Conservation (phyloP, 2,113 vertebrate species). For the Ciconia boyciana region DNA sequence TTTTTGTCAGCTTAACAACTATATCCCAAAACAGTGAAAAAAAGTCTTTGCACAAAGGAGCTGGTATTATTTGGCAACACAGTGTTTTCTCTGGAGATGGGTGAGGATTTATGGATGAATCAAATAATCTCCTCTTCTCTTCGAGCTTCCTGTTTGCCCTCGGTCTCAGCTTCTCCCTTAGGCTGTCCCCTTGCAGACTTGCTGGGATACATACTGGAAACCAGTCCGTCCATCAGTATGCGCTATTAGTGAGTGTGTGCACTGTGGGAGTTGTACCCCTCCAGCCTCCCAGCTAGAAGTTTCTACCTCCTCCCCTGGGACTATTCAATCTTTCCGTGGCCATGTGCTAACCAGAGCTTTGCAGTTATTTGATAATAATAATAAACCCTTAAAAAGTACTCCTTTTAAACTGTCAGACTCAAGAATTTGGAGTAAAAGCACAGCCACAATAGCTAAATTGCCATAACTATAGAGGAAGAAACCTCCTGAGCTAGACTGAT, state of each 20-base stretch:
- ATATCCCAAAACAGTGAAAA: not conserved
- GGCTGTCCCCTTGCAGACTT: not conserved
- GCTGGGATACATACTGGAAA: not conserved
- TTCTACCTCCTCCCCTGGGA: not conserved
- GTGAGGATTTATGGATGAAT: not conserved
- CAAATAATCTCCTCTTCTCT: not conserved
- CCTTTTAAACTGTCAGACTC: not conserved
- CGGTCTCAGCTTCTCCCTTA: not conserved
- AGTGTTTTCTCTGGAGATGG: not conserved
- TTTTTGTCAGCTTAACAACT: not conserved
- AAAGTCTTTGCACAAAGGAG: not conserved
- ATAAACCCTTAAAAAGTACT: not conserved
- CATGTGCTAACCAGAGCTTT: not conserved
- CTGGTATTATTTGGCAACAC: not conserved
- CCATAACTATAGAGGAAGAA: not conserved
- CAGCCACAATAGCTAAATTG: not conserved
- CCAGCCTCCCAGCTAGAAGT: not conserved
- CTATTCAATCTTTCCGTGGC: not conserved
- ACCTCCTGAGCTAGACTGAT: not conserved
- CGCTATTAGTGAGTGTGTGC: not conserved
- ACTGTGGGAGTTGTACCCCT: not conserved
- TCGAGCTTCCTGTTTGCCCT: not conserved
- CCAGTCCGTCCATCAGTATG: rapidly evolving
- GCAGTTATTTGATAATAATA: not conserved
- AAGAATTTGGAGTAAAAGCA: not conserved